Evolutionary conservation across 2,888 invertebrate species (phyloP), one percentile per base, ranked within the genome.

Genomic region (Polyploca ridens): DNA sequence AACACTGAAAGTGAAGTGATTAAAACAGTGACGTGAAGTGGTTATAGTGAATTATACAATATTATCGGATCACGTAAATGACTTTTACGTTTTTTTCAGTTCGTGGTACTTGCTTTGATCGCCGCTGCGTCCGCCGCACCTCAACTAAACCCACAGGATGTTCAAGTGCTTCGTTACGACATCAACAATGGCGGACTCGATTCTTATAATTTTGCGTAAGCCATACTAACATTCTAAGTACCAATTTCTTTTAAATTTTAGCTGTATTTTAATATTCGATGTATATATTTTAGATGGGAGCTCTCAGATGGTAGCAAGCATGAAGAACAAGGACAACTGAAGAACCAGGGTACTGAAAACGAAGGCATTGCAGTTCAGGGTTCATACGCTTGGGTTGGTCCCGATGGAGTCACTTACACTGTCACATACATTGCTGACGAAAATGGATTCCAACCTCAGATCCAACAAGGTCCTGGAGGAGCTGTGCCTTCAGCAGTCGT

Each of bases 391-490:
- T 96, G 95, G 90, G 85, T 94, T 0, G 95, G 90, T 33, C 94
- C 94, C 58, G 95, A 95, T 73, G 95, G 95, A 5, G 90, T 93
- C 33, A 88, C 87, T 0, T 96, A 96, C 82, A 91, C 92, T 5
- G 95, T 96, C 65, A 95, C 90, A 54, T 95, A 95, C 83, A 83
- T 93, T 33, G 95, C 95, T 49, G 95, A 95, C 65, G 93, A 94
- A 66, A 93, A 93, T 64, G 94, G 94, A 0, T 94, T 89, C 88
- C 91, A 90, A 69, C 91, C 95, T 1, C 86, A 86, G 65, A 92
- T 94, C 64, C 85, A 92, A 65, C 93, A 93, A 68, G 89, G 90
- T 1, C 88, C 89, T 0, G 92, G 91, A 0, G 92, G 93, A 5
- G 79, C 84, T 0, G 68, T 92, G 3, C 89, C 94, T 0, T 69